Percentiles rank a stretch among this genome's conserved stretches.
Evolutionary conservation across 2,888 invertebrate genomes (phyloP).

Genomic region (Argyresthia albistria): DNA sequence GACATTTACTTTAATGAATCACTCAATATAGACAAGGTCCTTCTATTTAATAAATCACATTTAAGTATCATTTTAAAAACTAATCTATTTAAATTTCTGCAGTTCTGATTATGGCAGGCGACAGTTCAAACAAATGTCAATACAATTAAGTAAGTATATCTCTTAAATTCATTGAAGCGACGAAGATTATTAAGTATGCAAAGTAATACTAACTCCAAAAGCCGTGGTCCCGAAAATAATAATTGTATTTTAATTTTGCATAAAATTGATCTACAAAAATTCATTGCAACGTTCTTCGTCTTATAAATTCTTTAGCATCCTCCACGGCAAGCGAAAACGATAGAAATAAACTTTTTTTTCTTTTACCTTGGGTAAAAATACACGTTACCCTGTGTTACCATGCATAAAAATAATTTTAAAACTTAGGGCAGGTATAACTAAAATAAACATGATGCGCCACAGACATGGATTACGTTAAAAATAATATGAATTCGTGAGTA

Average conservation of each 20-base stretch:
- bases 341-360: not conserved
- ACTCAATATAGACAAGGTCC: slow-evolving; percentile 33
- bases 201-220: slow-evolving; percentile 14
- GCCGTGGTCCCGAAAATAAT: slow-evolving; percentile 45
- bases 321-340: not conserved
- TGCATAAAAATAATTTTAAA: slow-evolving; percentile 19
- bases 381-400: slow-evolving; percentile 47
- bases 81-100: slow-evolving; percentile 24
- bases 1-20: slow-evolving; percentile 51
- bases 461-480: slow-evolving; percentile 4
- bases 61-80: slow-evolving; percentile 37
- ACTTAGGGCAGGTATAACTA: not conserved
- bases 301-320: slow-evolving; percentile 2
- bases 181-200: slow-evolving; percentile 2
- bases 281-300: slow-evolving; percentile 31
- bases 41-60: slow-evolving; percentile 51
- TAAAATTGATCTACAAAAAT: slow-evolving; percentile 26
- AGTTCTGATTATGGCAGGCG: slow-evolving; percentile 42
- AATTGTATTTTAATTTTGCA: slow-evolving; percentile 15
- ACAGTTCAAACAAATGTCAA: slow-evolving; percentile 12
- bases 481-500: not conserved
- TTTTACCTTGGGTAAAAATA: slow-evolving; percentile 10
- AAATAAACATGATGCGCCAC: slow-evolving; percentile 6
- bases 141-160: slow-evolving; percentile 1
- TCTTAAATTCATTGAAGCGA: slow-evolving; percentile 7